These are phyloP conservation scores for Macropus fuliginosus DNA, from an alignment of 2,797 vertebrate species.

Conservation along the genomic window DNA sequence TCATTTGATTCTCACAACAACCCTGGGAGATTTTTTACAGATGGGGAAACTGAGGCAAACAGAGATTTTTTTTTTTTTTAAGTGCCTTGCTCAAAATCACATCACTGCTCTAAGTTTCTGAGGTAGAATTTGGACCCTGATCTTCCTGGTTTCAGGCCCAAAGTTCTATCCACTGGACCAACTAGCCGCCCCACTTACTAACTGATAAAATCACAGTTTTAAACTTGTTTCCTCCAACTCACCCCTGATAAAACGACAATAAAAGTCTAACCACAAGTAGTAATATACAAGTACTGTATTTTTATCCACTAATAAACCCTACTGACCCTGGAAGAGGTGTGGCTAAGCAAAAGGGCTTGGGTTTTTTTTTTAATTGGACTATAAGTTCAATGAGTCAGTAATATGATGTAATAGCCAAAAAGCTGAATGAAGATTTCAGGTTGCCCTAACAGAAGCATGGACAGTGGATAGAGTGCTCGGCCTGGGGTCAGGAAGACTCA, in stretches of 20 bases:
- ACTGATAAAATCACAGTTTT: not conserved
- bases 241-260: not conserved
- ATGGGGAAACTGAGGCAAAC: not conserved
- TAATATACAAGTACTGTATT: conserved; percentile 16
- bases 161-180: not conserved
- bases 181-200: not conserved
- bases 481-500: not conserved
- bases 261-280: conserved; percentile 12
- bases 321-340: not conserved
- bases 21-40: not conserved
- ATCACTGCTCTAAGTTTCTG: not conserved
- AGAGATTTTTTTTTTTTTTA: not conserved
- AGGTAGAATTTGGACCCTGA: not conserved
- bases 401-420: not conserved
- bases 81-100: not conserved
- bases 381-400: not conserved
- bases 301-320: not conserved
- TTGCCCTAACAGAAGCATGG: not conserved
- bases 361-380: not conserved
- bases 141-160: not conserved
- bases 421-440: not conserved
- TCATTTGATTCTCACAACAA: not conserved
- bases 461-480: not conserved
- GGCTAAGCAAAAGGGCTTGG: conserved; percentile 37
- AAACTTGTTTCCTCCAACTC: not conserved